These are phyloP conservation scores for Leuciscus idus DNA, from an alignment of 2,113 vertebrate genomes.

Conservation along the genomic window DNA sequence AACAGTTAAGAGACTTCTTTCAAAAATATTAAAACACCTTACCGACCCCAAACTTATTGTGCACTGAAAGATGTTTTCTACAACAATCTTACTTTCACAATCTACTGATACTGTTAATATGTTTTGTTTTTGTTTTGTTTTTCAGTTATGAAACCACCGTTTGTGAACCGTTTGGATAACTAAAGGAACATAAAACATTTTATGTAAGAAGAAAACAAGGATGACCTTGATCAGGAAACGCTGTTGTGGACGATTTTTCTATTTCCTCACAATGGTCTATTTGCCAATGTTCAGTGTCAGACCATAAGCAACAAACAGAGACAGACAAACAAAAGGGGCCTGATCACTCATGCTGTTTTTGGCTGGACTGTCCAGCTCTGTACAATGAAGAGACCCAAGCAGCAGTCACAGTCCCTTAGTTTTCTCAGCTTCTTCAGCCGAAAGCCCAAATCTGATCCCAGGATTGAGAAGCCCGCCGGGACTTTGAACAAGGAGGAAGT, in stretches of 20 bases:
- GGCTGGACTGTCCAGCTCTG: slow-evolving; percentile 57
- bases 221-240: slow-evolving; percentile 18
- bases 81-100: not conserved
- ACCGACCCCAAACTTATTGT: not conserved
- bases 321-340: slow-evolving; percentile 39
- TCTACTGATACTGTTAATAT: not conserved
- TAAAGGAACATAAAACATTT: not conserved
- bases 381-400: slow-evolving; percentile 79
- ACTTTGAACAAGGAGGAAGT: slow-evolving; percentile 65
- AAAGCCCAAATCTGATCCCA: slow-evolving; percentile 76
- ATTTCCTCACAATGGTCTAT: slow-evolving; percentile 3
- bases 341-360: slow-evolving; percentile 68
- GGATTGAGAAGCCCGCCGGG: slow-evolving; percentile 55
- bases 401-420: slow-evolving; percentile 72
- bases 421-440: slow-evolving; percentile 79
- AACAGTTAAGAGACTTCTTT: not conserved
- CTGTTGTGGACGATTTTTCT: slow-evolving; percentile 18
- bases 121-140: not conserved
- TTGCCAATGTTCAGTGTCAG: not conserved
- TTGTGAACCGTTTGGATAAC: not conserved
- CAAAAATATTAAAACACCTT: not conserved
- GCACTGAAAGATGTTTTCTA: not conserved
- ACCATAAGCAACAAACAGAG: slow-evolving; percentile 37
- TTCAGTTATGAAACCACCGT: slow-evolving; percentile 6
- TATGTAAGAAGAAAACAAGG: slow-evolving; percentile 12